A percentile compares a stretch with the other conserved stretches of the same genome.
These are phyloP conservation scores for Apomyelois bistriatella DNA, from an alignment of 2,888 invertebrate genomes.

Conservation along the genomic window DNA sequence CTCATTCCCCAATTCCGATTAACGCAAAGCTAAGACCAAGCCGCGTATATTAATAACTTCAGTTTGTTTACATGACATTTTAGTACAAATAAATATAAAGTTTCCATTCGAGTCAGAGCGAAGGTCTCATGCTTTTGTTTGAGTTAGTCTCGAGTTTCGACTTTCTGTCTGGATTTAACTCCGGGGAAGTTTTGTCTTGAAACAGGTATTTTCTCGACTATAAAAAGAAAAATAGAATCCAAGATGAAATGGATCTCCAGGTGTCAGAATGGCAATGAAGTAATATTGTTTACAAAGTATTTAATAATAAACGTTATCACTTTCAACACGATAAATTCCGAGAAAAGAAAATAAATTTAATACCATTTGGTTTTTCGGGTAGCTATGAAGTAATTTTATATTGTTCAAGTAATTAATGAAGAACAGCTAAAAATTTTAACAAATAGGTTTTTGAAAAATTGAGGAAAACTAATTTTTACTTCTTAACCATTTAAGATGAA, in stretches of 20 bases:
- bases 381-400: too few relatives aligned
- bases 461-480: too few relatives aligned
- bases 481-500: too few relatives aligned
- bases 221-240: conserved; percentile 18
- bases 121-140: conserved; percentile 35
- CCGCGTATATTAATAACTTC: conserved; percentile 36
- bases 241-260: conserved; percentile 19
- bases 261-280: background rate
- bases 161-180: conserved; percentile 37
- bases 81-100: conserved; percentile 25
- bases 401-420: too few relatives aligned
- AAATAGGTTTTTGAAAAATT: too few relatives aligned
- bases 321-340: too few relatives aligned
- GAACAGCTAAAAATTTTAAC: too few relatives aligned
- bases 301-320: background rate
- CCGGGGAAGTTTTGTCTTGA: conserved; percentile 32
- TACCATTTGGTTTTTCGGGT: too few relatives aligned
- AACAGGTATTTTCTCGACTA: conserved; percentile 27
- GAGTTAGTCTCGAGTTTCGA: conserved; percentile 34
- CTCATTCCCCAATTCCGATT: conserved; percentile 73
- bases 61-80: conserved; percentile 20
- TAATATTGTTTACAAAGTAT: background rate
- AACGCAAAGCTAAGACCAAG: conserved; percentile 56
- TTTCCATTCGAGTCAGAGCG: conserved; percentile 25
- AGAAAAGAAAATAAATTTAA: too few relatives aligned